phyloP scores from a whole-genome alignment of 2,797 vertebrate species.

The Gephyroberyx darwinii region DNA sequence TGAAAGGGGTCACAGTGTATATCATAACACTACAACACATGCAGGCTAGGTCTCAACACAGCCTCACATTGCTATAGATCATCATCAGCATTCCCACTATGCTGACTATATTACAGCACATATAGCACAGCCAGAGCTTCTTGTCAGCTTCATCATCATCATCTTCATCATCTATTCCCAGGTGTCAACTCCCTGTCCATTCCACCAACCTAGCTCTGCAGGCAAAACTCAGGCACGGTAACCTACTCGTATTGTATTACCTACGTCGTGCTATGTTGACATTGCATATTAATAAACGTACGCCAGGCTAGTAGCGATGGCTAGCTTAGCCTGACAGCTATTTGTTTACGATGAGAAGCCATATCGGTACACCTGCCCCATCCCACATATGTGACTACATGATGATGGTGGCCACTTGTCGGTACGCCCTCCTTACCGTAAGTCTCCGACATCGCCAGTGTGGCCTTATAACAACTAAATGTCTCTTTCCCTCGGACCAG shows the following conservation, averaged over 20 bases:
- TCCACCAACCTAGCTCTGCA: background rate
- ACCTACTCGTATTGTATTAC: background rate
- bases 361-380: constrained; percentile 63
- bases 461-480: constrained; percentile 48
- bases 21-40: background rate
- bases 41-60: background rate
- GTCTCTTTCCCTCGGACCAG: constrained; percentile 24
- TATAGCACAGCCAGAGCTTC: background rate
- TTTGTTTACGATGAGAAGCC: constrained; percentile 60
- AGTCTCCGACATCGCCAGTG: constrained; percentile 83
- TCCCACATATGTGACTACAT: constrained; percentile 14
- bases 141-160: constrained; percentile 10
- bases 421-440: constrained; percentile 78
- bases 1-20: background rate
- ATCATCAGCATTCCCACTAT: background rate
- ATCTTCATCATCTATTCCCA: background rate
- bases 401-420: background rate
- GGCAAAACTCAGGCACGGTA: background rate
- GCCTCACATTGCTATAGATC: background rate
- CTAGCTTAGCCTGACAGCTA: constrained; percentile 69
- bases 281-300: constrained; percentile 17
- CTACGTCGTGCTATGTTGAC: constrained; percentile 26
- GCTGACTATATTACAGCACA: background rate
- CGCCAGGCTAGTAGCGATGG: constrained; percentile 40
- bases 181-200: constrained; percentile 10